phyloP scores from a whole-genome alignment of 1,140 invertebrate genomes.

The Drosophila obscura region DNA sequence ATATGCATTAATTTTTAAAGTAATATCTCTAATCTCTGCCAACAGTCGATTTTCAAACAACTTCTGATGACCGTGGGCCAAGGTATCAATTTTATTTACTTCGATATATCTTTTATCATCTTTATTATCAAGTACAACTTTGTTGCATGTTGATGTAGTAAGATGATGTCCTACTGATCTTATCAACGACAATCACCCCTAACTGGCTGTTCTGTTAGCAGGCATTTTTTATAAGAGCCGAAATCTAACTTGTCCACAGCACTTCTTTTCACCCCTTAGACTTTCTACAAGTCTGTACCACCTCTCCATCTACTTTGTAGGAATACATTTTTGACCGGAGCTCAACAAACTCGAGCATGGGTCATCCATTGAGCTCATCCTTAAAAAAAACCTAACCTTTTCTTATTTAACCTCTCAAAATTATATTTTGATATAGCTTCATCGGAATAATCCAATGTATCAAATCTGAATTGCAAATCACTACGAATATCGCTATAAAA shows the following conservation, averaged over 20 bases:
- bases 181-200: no score
- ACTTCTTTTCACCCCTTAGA: neutral
- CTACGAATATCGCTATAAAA: slow-evolving; percentile 82
- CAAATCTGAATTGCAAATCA: slow-evolving; percentile 52
- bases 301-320: neutral
- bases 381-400: neutral
- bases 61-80: no score
- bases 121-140: no score
- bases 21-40: no score
- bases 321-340: neutral
- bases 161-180: no score
- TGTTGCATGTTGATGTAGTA: no score
- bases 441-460: slow-evolving; percentile 69
- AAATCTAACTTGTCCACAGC: neutral
- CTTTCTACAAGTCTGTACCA: neutral
- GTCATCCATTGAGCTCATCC: neutral
- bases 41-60: no score
- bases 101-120: no score
- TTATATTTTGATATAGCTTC: neutral
- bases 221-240: neutral
- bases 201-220: no score
- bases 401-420: neutral
- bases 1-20: no score
- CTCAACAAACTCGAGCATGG: neutral
- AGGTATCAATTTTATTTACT: no score